A percentile compares a stretch with the other conserved stretches of the same genome.
These are phyloP conservation scores for Troides aeacus DNA, from an alignment of 2,888 invertebrate genomes.

Conservation along the genomic window DNA sequence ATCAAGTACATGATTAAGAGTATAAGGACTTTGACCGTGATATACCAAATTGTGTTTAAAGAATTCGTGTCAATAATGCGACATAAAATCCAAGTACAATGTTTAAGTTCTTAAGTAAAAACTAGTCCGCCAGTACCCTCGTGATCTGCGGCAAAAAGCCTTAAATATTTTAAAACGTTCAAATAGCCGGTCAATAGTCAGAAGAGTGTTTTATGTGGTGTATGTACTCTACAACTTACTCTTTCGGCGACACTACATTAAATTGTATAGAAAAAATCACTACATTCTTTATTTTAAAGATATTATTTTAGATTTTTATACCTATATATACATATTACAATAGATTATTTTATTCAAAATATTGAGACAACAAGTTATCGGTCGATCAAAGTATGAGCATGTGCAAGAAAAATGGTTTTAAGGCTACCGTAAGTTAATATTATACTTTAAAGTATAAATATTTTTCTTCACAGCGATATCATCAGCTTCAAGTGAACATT, in stretches of 20 bases:
- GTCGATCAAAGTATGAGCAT: background rate
- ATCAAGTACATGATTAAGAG: background rate
- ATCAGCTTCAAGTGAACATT: background rate
- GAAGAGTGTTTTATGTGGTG: constrained; percentile 16
- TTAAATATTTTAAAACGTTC: constrained; percentile 13
- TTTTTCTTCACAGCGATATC: background rate
- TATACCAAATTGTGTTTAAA: constrained; percentile 14
- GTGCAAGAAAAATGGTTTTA: background rate
- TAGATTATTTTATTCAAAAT: background rate
- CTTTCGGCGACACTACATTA: background rate
- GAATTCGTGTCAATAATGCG: constrained; percentile 25
- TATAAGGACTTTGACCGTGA: background rate
- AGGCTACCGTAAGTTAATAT: background rate
- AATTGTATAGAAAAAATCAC: constrained; percentile 10
- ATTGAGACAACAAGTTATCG: background rate
- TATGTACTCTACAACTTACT: constrained; percentile 16
- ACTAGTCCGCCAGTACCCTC: constrained; percentile 16
- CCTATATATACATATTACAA: no score
- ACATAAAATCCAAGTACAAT: constrained; percentile 21
- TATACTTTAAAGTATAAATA: background rate
- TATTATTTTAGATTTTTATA: no score
- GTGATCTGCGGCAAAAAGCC: constrained; percentile 17
- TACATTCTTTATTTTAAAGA: background rate
- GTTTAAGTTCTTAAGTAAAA: constrained; percentile 22
- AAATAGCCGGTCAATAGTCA: constrained; percentile 24